Conservation (phyloP, 2,797 vertebrate species). For the Tenualosa ilisha region DNA sequence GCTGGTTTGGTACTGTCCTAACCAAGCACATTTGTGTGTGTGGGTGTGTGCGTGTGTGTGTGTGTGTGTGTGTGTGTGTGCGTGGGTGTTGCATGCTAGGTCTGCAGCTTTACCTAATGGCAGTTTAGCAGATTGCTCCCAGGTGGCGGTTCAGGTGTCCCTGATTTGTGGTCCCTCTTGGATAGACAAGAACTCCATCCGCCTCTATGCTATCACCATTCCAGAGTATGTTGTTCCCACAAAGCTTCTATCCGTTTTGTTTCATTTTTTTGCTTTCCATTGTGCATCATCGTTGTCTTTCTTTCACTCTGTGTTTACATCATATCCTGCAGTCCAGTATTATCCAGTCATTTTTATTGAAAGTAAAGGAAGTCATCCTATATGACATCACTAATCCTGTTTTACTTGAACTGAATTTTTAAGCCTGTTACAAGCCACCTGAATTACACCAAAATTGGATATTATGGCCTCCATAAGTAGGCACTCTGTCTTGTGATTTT, state of each 20-base stretch:
- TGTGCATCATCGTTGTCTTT: background rate
- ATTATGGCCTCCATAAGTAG: background rate
- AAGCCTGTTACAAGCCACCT: constrained; percentile 27
- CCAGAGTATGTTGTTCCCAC: constrained; percentile 1
- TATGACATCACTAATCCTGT: constrained; percentile 61
- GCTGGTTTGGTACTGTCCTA: background rate
- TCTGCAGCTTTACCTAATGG: background rate
- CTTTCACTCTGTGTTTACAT: constrained; percentile 60
- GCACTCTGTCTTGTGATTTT: background rate
- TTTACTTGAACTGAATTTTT: constrained; percentile 70
- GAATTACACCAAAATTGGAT: background rate
- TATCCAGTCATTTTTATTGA: constrained; percentile 37
- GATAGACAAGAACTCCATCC: constrained; percentile 28
- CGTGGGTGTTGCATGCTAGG: background rate
- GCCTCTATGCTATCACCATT: constrained; percentile 31
- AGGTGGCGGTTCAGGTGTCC: background rate
- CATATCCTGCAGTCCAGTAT: constrained; percentile 51
- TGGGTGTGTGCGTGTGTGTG: too few relatives aligned
- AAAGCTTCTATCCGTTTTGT: background rate
- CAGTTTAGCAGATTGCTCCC: background rate
- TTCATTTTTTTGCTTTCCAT: background rate
- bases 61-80: too few relatives aligned
- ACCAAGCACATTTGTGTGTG: background rate
- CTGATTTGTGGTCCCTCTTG: background rate
- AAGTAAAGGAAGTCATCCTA: constrained; percentile 31